Percentiles rank a stretch among this genome's conserved stretches.
Conservation (phyloP, 2,888 invertebrate genomes). For the Cantharis lateralis region DNA sequence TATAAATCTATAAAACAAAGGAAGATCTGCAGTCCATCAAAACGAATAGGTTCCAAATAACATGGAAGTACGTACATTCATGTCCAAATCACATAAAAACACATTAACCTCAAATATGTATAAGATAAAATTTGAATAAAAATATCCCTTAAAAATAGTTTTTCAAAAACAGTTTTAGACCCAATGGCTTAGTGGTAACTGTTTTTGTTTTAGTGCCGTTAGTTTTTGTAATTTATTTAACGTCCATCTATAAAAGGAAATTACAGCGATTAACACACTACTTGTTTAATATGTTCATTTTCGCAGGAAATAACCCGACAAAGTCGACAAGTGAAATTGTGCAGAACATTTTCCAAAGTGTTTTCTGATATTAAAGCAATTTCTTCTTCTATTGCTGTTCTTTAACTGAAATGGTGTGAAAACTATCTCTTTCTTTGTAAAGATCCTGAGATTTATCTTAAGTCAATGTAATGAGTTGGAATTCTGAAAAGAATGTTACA, state of each 20-base stretch:
- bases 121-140: no score
- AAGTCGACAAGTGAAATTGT: background rate
- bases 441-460: background rate
- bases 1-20: constrained; percentile 31
- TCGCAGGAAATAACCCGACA: background rate
- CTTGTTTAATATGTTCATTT: background rate
- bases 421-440: background rate
- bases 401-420: background rate
- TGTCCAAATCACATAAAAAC: background rate
- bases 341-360: background rate
- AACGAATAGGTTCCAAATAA: constrained; percentile 18
- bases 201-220: background rate
- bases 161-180: background rate
- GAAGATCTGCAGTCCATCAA: constrained; percentile 22
- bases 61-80: background rate
- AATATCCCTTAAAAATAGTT: no score
- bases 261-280: background rate
- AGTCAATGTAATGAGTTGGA: background rate
- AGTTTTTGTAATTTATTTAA: background rate
- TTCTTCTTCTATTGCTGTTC: background rate
- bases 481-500: background rate
- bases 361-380: background rate
- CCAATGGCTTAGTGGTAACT: background rate
- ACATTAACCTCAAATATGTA: background rate
- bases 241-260: background rate